Conservation (phyloP, 2,797 vertebrate species). For the Sebastes minor region DNA sequence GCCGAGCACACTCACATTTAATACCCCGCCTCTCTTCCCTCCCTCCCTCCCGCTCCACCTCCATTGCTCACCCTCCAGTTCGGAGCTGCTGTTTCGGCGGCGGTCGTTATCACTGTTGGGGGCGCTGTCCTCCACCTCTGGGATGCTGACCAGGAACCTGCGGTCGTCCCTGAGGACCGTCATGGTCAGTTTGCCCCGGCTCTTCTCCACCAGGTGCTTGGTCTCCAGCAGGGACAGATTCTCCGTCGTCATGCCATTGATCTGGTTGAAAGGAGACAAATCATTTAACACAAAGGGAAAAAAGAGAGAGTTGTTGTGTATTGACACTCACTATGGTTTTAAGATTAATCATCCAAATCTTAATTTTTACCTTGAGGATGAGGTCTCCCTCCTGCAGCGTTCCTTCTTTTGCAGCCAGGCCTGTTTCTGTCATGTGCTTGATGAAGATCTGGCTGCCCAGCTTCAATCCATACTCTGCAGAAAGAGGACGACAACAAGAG, state of each 20-base stretch:
- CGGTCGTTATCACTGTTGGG: conserved; percentile 81
- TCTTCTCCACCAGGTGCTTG: conserved; percentile 91
- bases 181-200: conserved; percentile 90
- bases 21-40: not conserved
- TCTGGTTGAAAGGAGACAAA: conserved; percentile 74
- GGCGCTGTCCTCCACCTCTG: conserved; percentile 86
- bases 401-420: conserved; percentile 87
- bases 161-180: conserved; percentile 88
- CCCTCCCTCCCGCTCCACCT: not conserved
- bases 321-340: not conserved
- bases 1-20: not conserved
- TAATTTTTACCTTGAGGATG: conserved; percentile 88
- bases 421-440: conserved; percentile 93
- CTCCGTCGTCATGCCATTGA: conserved; percentile 93
- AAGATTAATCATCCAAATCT: not conserved
- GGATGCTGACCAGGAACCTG: conserved; percentile 93
- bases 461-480: conserved; percentile 94
- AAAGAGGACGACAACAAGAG: not conserved
- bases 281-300: not conserved
- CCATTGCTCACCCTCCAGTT: conserved; percentile 86
- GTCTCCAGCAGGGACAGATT: conserved; percentile 95
- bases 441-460: conserved; percentile 98
- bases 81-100: conserved; percentile 83
- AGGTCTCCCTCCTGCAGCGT: conserved; percentile 95
- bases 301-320: not conserved